Conservation (phyloP, 2,797 vertebrate species). For the Craterocephalus amniculus region DNA sequence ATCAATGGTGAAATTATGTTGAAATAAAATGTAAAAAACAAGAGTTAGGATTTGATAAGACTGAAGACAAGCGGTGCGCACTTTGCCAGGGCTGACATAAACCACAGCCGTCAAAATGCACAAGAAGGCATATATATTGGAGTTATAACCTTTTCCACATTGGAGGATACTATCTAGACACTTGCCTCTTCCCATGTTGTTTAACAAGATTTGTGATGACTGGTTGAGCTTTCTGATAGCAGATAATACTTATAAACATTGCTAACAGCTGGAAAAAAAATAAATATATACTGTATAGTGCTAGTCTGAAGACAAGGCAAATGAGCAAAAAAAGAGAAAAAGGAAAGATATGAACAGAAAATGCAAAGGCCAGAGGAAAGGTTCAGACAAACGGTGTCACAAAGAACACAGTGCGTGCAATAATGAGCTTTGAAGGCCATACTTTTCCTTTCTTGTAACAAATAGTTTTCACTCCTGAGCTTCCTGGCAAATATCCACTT, state of each 20-base stretch:
- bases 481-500: constrained; percentile 79
- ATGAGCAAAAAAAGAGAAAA: constrained; percentile 26
- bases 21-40: neutral
- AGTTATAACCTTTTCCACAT: constrained; percentile 19
- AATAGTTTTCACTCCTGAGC: constrained; percentile 70
- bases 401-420: constrained; percentile 52
- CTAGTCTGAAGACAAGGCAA: constrained; percentile 33
- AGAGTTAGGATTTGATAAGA: neutral
- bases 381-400: constrained; percentile 53
- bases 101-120: constrained; percentile 13
- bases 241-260: constrained; percentile 26
- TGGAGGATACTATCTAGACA: constrained; percentile 22
- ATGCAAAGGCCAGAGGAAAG: constrained; percentile 60
- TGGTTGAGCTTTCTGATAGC: constrained; percentile 33
- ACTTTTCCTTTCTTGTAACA: constrained; percentile 64
- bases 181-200: constrained; percentile 22
- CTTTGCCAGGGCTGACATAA: constrained; percentile 5
- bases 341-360: constrained; percentile 55
- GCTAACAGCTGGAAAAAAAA: constrained; percentile 25
- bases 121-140: constrained; percentile 7
- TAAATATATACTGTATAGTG: neutral
- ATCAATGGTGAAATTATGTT: neutral
- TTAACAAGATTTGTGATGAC: constrained; percentile 27
- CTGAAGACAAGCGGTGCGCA: neutral
- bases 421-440: constrained; percentile 66